Percentiles rank a stretch among this genome's conserved stretches.
Conservation (phyloP, 2,888 invertebrate species). For the Noctua janthina region DNA sequence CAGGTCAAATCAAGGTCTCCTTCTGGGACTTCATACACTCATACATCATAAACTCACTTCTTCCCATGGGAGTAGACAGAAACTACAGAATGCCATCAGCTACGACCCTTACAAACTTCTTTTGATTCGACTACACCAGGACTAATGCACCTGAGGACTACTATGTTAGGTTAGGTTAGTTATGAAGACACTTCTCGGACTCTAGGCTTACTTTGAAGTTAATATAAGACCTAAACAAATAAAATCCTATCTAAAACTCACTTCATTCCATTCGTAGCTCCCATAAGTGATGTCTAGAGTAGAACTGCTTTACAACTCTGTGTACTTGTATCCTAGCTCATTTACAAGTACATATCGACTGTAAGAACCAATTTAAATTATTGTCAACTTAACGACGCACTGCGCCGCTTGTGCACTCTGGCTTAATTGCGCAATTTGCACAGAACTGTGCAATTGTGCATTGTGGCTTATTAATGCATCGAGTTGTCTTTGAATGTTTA, state of each 20-base stretch:
- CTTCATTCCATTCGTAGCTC: slow-evolving; percentile 47
- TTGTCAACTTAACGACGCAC: slow-evolving; percentile 72
- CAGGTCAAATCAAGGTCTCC: not conserved
- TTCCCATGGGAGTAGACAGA: not conserved
- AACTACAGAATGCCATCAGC: not conserved
- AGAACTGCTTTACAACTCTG: slow-evolving; percentile 66
- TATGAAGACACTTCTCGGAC: too few relatives aligned
- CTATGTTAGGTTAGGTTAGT: not conserved
- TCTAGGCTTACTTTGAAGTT: not conserved
- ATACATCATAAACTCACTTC: too few relatives aligned
- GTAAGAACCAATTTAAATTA: slow-evolving; percentile 74
- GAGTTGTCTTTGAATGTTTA: slow-evolving; percentile 59
- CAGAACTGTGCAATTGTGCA: slow-evolving; percentile 55
- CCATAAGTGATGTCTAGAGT: slow-evolving; percentile 55
- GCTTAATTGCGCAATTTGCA: slow-evolving; percentile 69
- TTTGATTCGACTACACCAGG: not conserved
- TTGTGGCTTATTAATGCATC: slow-evolving; percentile 65
- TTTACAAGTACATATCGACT: slow-evolving; percentile 69
- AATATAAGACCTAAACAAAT: not conserved
- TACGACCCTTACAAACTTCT: not conserved
- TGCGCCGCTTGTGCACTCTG: slow-evolving; percentile 60
- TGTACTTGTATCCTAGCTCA: slow-evolving; percentile 64
- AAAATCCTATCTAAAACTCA: not conserved
- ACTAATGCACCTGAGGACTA: not conserved
- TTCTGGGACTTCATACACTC: not conserved